Evolutionary conservation across 2,113 vertebrate genomes (phyloP).

Genomic region (Parotia lawesii): DNA sequence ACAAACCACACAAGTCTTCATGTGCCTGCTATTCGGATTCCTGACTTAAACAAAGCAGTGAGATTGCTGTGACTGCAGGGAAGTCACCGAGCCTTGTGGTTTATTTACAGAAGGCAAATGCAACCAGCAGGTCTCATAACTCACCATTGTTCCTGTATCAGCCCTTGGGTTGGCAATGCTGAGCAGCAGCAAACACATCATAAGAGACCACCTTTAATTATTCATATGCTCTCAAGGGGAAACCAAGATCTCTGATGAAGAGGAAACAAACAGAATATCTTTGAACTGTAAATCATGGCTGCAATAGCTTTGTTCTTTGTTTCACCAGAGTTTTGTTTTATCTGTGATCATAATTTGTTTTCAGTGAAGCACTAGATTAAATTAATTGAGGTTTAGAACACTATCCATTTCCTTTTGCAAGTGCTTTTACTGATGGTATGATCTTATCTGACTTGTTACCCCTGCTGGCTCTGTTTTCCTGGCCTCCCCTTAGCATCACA

Average conservation of each 20-base stretch:
- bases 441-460: conserved; percentile 71
- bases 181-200: conserved; percentile 30
- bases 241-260: conserved; percentile 37
- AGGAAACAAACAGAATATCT: conserved; percentile 66
- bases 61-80: conserved; percentile 7
- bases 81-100: neutral
- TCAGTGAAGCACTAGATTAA: conserved; percentile 71
- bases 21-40: neutral
- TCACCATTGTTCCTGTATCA: conserved; percentile 40
- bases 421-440: conserved; percentile 69
- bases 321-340: conserved; percentile 62
- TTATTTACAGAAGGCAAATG: conserved; percentile 48
- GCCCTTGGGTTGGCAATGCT: neutral
- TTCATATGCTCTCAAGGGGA: conserved; percentile 57
- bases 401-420: conserved; percentile 73
- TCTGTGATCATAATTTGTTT: conserved; percentile 76
- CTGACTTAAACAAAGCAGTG: neutral
- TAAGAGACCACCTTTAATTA: conserved; percentile 72
- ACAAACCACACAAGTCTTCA: neutral
- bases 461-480: conserved; percentile 51
- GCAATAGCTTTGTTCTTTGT: conserved; percentile 68
- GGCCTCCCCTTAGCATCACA: conserved; percentile 48
- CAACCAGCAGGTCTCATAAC: conserved; percentile 18
- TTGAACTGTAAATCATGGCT: conserved; percentile 66
- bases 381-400: conserved; percentile 76